Evolutionary conservation across 2,797 vertebrate species (phyloP).

Genomic region (Intellagama lesueurii): DNA sequence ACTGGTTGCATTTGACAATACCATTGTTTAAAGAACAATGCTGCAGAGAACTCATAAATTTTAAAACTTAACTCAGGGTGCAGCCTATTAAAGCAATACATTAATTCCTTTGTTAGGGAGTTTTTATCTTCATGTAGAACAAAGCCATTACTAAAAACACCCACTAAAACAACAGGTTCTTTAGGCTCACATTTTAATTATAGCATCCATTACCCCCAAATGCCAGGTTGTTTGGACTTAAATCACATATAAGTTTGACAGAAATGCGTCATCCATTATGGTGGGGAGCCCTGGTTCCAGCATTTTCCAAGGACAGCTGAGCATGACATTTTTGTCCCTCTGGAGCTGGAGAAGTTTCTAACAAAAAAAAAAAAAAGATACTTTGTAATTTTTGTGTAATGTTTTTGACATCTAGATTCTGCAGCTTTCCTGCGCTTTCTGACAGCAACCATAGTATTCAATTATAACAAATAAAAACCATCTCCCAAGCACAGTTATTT

Average conservation of each 20-base stretch:
- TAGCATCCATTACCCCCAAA: conserved; percentile 67
- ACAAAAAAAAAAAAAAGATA: neutral
- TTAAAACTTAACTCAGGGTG: conserved; percentile 78
- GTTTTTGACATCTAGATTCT: conserved; percentile 15
- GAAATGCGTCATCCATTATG: conserved; percentile 33
- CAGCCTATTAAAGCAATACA: conserved; percentile 76
- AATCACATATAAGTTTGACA: conserved; percentile 60
- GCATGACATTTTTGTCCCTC: conserved; percentile 13
- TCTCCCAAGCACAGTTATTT: conserved; percentile 42
- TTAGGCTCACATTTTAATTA: conserved; percentile 70
- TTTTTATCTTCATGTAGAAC: conserved; percentile 75
- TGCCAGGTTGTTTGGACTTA: conserved; percentile 59
- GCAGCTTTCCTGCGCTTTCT: conserved; percentile 1
- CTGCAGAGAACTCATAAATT: conserved; percentile 79
- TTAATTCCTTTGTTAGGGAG: conserved; percentile 77
- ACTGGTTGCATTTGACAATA: conserved; percentile 79
- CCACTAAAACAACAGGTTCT: conserved; percentile 72
- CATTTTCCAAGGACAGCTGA: conserved; percentile 45
- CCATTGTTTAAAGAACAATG: conserved; percentile 82
- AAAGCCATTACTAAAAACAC: conserved; percentile 73
- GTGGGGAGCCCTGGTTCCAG: neutral
- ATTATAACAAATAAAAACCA: neutral
- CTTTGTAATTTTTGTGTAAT: conserved; percentile 39
- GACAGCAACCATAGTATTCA: conserved; percentile 11
- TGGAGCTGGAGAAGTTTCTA: conserved; percentile 12